phyloP scores from a whole-genome alignment of 1,140 invertebrate species.

The Drosophila repletoides region DNA sequence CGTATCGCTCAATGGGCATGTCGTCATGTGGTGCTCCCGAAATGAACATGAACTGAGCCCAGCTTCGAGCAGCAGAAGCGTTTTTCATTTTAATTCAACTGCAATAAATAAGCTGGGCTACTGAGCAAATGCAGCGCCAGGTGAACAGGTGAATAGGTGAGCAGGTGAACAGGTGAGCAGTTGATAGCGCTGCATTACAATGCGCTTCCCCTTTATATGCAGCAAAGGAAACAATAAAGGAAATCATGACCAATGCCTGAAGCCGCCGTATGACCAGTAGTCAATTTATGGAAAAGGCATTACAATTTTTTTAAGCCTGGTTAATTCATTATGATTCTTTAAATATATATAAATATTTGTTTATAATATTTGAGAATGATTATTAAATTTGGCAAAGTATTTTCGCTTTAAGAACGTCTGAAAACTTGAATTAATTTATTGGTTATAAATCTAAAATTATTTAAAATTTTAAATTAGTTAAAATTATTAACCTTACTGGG shows the following conservation, averaged over 20 bases:
- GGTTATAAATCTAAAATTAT: too few relatives aligned
- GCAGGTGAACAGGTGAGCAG: too few relatives aligned
- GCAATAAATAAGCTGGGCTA: slow-evolving; percentile 57
- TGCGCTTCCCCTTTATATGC: neutral
- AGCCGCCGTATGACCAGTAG: neutral
- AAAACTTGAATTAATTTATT: neutral
- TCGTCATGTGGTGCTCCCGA: slow-evolving; percentile 14
- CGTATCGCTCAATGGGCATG: slow-evolving; percentile 4
- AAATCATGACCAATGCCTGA: neutral
- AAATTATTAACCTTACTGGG: too few relatives aligned
- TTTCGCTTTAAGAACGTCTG: neutral
- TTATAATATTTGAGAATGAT: too few relatives aligned
- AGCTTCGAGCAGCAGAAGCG: slow-evolving; percentile 26
- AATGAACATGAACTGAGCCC: slow-evolving; percentile 38
- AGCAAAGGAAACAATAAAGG: slow-evolving; percentile 24
- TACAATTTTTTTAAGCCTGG: neutral
- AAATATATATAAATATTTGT: too few relatives aligned
- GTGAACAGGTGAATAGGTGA: too few relatives aligned
- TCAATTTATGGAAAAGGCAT: slow-evolving; percentile 9
- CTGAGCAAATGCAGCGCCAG: slow-evolving; percentile 40
- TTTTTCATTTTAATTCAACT: slow-evolving; percentile 62
- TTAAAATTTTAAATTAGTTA: too few relatives aligned
- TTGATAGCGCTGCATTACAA: slow-evolving; percentile 47
- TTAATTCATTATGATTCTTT: too few relatives aligned
- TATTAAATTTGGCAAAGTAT: too few relatives aligned